Evolutionary conservation across 1,140 invertebrate genomes (phyloP), one percentile per base, ranked within the genome.

Genomic region (Trichoplusia ni): DNA sequence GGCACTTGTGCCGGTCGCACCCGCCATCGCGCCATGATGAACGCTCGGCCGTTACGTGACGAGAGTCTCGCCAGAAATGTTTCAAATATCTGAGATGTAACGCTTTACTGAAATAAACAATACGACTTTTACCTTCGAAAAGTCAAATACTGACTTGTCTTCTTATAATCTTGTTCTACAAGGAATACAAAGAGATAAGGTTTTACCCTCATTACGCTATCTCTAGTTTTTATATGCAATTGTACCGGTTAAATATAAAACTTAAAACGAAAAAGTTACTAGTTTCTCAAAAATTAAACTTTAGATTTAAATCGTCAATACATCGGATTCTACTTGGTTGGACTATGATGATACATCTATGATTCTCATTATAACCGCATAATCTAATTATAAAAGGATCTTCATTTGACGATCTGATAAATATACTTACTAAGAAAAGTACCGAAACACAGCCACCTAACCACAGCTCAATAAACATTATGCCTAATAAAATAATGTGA

Each of bases 361-460:
- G 64, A 58, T 59, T 63, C 65, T 67, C 59, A 53, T 35, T 60
- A 11, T 16, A 58, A 19, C 51, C 38, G 61, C 56, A 70, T 75
- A 70, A 63, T 72, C 72, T 75, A 75, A 75, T 75, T 75, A 75
- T 62, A 31, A 40, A 25, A 44, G 70, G 67, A 72, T 75, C 70
- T 72, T 51, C 61, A 62, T 65, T 61, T 61, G 70, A 70, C 67
- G 72, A 63, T 61, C 59, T 63, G 51, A 66, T 47, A 69, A n/a
- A n/a, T n/a, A n/a, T n/a, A n/a, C n/a, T n/a, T n/a, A n/a, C n/a
- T n/a, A n/a, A n/a, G n/a, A n/a, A n/a, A n/a, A n/a, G n/a, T n/a
- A n/a, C n/a, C n/a, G n/a, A n/a, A n/a, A n/a, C n/a, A n/a, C n/a
- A n/a, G n/a, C n/a, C n/a, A n/a, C n/a, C n/a, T n/a, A n/a, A n/a